These are phyloP conservation scores for Luscinia megarhynchos DNA, from an alignment of 2,797 vertebrate species.

Conservation along the genomic window DNA sequence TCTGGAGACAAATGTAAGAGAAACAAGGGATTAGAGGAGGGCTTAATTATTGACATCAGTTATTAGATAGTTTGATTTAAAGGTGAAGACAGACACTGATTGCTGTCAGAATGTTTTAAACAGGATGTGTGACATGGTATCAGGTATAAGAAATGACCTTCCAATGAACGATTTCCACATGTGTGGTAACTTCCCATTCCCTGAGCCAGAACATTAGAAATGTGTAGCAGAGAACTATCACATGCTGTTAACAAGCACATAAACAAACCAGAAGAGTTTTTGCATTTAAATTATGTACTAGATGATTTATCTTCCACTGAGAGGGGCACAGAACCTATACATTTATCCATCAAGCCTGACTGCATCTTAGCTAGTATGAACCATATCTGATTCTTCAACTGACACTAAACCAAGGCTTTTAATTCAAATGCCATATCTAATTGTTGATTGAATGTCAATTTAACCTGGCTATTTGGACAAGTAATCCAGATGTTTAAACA, in stretches of 20 bases:
- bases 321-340: not conserved
- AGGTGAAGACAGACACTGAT: not conserved
- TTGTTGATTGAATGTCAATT: not conserved
- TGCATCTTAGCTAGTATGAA: not conserved
- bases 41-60: not conserved
- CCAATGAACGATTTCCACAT: not conserved
- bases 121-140: not conserved
- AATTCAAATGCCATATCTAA: not conserved
- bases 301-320: not conserved
- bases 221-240: not conserved
- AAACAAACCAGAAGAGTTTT: not conserved
- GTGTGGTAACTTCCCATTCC: not conserved
- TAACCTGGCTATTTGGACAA: not conserved
- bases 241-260: not conserved
- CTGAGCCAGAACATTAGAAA: not conserved
- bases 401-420: not conserved
- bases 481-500: conserved; percentile 1
- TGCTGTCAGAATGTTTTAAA: not conserved
- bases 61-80: not conserved
- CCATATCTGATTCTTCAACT: not conserved
- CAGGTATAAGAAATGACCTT: not conserved
- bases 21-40: not conserved
- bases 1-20: not conserved
- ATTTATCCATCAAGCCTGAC: not conserved
- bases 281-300: not conserved